These are phyloP conservation scores for Falcaria lacertinaria DNA, from an alignment of 2,888 invertebrate species.

Conservation along the genomic window DNA sequence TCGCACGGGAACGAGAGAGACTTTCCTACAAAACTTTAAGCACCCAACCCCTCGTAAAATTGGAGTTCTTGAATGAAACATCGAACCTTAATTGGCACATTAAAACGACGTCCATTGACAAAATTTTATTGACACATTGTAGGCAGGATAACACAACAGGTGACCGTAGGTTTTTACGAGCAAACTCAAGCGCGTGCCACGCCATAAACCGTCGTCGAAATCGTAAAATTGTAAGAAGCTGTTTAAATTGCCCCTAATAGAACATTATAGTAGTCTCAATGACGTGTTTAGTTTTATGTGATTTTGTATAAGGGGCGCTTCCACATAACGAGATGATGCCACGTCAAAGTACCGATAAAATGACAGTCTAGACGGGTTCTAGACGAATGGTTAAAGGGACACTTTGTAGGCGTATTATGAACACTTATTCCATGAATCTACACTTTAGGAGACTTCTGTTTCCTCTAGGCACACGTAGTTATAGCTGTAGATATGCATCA, in stretches of 20 bases:
- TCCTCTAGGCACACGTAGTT: too few relatives aligned
- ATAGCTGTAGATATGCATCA: too few relatives aligned
- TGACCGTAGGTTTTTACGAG: constrained; percentile 73
- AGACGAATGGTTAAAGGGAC: constrained; percentile 27
- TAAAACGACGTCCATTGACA: constrained; percentile 65
- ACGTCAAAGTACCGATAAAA: constrained; percentile 33
- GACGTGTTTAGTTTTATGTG: constrained; percentile 63
- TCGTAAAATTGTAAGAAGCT: constrained; percentile 64
- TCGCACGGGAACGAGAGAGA: constrained; percentile 4
- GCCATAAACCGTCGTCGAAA: constrained; percentile 58
- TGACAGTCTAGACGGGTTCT: constrained; percentile 31
- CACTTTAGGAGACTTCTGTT: too few relatives aligned
- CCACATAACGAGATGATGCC: constrained; percentile 43
- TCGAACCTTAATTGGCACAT: constrained; percentile 62
- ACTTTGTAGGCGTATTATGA: constrained; percentile 12
- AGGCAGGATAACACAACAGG: constrained; percentile 64
- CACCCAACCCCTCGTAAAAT: constrained; percentile 44
- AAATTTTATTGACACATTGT: constrained; percentile 65
- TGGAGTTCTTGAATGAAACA: constrained; percentile 55
- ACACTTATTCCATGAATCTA: background rate
- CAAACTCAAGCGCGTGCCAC: constrained; percentile 54
- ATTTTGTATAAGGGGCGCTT: constrained; percentile 50
- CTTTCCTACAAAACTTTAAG: constrained; percentile 10
- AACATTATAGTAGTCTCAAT: constrained; percentile 61
- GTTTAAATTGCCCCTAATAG: constrained; percentile 63